Percentiles rank a stretch among this genome's conserved stretches.
Evolutionary conservation across 1,140 invertebrate species (phyloP).

Genomic region (Sycobia sp.): DNA sequence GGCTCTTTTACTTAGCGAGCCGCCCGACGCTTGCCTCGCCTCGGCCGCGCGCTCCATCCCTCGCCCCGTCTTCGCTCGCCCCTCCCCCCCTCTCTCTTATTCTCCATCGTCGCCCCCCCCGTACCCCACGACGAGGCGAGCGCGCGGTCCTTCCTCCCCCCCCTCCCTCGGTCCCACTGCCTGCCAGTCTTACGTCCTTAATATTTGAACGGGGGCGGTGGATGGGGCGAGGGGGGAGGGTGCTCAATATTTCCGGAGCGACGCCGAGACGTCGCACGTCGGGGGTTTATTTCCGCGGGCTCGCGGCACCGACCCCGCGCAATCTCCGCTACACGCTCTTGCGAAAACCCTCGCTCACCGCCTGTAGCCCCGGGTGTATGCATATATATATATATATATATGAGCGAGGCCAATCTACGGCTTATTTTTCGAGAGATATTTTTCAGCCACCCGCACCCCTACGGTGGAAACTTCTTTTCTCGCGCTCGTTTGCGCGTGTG

Average conservation of each 20-base stretch:
- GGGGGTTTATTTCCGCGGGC: too few species aligned
- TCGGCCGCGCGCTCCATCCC: not conserved
- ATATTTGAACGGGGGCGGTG: conserved; percentile 27
- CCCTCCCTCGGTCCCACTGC: too few species aligned
- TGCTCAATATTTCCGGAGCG: conserved; percentile 30
- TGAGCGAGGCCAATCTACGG: too few species aligned
- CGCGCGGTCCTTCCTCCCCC: not conserved
- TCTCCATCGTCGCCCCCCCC: not conserved
- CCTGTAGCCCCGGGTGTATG: too few species aligned
- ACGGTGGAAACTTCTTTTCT: too few species aligned
- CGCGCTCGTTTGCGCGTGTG: too few species aligned
- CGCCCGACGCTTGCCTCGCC: conserved; percentile 8
- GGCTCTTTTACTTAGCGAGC: conserved; percentile 27
- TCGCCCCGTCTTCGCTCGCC: not conserved
- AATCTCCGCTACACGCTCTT: conserved; percentile 9
- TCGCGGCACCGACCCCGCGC: not conserved
- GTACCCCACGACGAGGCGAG: not conserved
- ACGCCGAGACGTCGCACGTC: not conserved
- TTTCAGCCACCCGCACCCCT: too few species aligned
- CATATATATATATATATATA: too few species aligned
- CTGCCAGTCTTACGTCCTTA: conserved; percentile 27
- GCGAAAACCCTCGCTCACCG: too few species aligned
- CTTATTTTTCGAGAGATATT: too few species aligned
- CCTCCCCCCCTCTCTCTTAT: not conserved
- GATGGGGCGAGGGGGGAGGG: conserved; percentile 4